Base-by-base conservation (phyloP, 2,113 vertebrate species). In the Toxotes jaculatrix region DNA sequence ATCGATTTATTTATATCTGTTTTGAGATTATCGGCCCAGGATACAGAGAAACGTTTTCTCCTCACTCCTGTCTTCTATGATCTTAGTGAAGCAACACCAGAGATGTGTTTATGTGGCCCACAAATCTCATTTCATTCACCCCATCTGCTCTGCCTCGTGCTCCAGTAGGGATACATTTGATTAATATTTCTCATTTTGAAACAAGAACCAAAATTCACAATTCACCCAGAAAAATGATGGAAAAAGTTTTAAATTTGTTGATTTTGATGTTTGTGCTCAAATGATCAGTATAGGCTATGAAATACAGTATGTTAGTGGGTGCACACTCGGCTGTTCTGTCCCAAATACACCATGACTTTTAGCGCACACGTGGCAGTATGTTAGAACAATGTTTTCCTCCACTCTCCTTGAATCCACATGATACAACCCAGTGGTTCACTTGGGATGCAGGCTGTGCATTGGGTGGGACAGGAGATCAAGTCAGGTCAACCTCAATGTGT, bases 71-170 rank as follows among this genome's bases (percentile, higher is more conserved):
- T 69, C 11, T 62, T 31, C n/a, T 62, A 12, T 43, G 75, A 14
- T 87, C 57, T 68, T 49, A 12, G n/a, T 55, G 61, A 71, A 76
- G 74, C 67, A 71, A 71, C 59, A 68, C 59, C 68, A 66, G 80
- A 70, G 27, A 32, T 34, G 34, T 64, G 56, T 64, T 80, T 63
- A 62, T 62, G 31, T 76, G 64, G 77, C 67, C 65, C 43, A 64
- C 53, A 55, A 81, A 82, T 82, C 80, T 84, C 7, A 83, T 87
- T 87, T 82, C 59, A 77, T 78, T 88, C 75, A 47, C 56, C 47
- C 87, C 91, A 88, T 92, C 87, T 91, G 87, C 73, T 88, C 74
- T 43, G 70, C 63, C 66, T 88, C 79, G 40, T 80, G 76, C 65
- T 87, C 75, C 80, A 82, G 27, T 64, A 85, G 77, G 88, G 42